These are phyloP conservation scores for Cynopterus brachyotis DNA, from an alignment of 2,113 vertebrate genomes.

Conservation along the genomic window DNA sequence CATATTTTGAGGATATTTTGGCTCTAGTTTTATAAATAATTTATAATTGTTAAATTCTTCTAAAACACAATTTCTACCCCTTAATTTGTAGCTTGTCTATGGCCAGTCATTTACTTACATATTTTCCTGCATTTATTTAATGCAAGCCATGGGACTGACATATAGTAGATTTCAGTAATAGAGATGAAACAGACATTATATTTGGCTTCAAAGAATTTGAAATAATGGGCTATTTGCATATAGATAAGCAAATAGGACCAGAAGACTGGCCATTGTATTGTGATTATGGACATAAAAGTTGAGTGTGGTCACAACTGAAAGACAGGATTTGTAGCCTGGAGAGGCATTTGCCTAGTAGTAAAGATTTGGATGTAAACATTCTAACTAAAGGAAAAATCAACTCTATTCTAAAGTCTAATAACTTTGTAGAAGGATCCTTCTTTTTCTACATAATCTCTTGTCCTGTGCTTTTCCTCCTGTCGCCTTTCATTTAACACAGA, in stretches of 20 bases:
- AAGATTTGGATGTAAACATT: neutral
- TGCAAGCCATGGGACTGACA: neutral
- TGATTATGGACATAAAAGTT: neutral
- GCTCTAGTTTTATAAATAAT: neutral
- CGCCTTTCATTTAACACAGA: neutral
- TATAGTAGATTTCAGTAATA: neutral
- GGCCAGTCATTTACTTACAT: neutral
- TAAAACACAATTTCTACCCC: neutral
- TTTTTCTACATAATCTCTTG: neutral
- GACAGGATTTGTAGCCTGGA: neutral
- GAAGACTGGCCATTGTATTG: neutral
- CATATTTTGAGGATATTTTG: neutral
- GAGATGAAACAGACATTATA: neutral
- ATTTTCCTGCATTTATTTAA: neutral
- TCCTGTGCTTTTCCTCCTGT: neutral
- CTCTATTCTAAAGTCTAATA: neutral
- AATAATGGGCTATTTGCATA: neutral
- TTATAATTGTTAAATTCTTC: neutral
- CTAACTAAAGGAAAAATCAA: neutral
- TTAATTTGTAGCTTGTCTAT: neutral
- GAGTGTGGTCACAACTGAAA: neutral
- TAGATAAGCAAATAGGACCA: neutral
- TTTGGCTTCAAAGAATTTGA: neutral
- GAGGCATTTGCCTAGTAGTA: neutral
- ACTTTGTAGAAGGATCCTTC: neutral